A percentile compares a stretch with the other conserved stretches of the same genome.
Evolutionary conservation across 1,140 invertebrate genomes (phyloP).

Genomic region (Danaus plexippus): DNA sequence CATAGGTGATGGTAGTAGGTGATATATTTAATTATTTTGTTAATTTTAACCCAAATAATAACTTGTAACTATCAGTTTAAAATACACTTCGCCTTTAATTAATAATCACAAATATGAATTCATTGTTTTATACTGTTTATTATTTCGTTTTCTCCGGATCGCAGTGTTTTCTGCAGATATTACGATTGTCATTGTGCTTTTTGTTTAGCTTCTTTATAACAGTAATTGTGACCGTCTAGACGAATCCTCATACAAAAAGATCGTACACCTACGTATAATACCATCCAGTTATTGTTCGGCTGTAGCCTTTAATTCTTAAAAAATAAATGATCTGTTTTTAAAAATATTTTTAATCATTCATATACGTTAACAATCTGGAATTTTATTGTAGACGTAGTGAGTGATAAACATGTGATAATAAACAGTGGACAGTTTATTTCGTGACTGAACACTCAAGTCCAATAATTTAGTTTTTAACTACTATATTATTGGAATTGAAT

Average conservation of each 20-base stretch:
- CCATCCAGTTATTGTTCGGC: neutral
- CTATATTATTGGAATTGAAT: no score
- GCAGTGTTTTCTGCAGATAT: conserved; percentile 6
- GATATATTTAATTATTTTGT: no score
- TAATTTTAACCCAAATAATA: no score
- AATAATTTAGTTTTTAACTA: no score
- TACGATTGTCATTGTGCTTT: conserved; percentile 26
- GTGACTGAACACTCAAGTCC: no score
- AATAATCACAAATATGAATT: neutral
- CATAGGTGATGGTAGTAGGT: no score
- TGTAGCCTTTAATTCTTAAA: neutral
- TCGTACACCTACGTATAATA: conserved; percentile 12
- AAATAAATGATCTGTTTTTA: neutral
- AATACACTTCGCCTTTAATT: no score
- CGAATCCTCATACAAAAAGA: conserved; percentile 33
- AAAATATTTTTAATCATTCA: conserved; percentile 7
- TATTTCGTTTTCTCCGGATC: conserved; percentile 4
- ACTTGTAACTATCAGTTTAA: no score
- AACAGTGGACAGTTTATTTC: no score
- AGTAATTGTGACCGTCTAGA: conserved; percentile 39
- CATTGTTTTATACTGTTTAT: conserved; percentile 19
- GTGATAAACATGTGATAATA: no score
- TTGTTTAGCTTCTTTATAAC: conserved; percentile 39
- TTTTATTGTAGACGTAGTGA: no score
- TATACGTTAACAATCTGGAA: neutral